Base-by-base conservation (phyloP, 2,113 vertebrate genomes). In the Microtus montanus region DNA sequence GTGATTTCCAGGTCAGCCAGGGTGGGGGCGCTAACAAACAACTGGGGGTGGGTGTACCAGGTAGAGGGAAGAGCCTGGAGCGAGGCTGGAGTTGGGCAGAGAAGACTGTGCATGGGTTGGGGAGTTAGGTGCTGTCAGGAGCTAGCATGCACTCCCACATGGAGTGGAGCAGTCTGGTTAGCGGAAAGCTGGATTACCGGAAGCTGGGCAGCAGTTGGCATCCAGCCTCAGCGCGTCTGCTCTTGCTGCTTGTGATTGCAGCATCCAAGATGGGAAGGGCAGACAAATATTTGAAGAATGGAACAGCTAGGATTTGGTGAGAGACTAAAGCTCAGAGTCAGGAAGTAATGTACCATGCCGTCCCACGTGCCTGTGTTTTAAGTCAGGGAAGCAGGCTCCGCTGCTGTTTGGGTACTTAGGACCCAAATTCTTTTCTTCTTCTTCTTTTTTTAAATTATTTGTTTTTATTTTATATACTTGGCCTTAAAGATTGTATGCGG, bases 211-310 rank as follows among this genome's bases (percentile, higher is more conserved):
- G 38, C 64, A 61, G 24, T 1, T 41, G 61, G 30, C 52, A 2
- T 0, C 24, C 89, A 61, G 41, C 38, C 38, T 44, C 7, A 2
- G 11, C 66, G 64, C 49, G 22, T 20, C 35, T 20, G 19, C 22
- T 28, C 30, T 17, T 80, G 12, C 38, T 26, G 33, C 64, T 66
- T 35, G 22, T 68, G n/a, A 49, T 47, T 26, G 41, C 30, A 44
- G 15, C 4, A 4, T 85, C 44, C 79, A 74, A 28, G 63, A 84
- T 66, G 66, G 61, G 87, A 73, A 35, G 13, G 66, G 22, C 80
- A 33, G 24, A 73, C 68, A 95, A 92, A 86, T 92, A 91, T 94
- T 70, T 94, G 87, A 68, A 95, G 74, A 86, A 30, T 12, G 2
- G 12, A 74, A n/a, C 74, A 9, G 74, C 6, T 20, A 28, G 44